phyloP scores from a whole-genome alignment of 2,113 vertebrate species.

The Saguinus imperator region DNA sequence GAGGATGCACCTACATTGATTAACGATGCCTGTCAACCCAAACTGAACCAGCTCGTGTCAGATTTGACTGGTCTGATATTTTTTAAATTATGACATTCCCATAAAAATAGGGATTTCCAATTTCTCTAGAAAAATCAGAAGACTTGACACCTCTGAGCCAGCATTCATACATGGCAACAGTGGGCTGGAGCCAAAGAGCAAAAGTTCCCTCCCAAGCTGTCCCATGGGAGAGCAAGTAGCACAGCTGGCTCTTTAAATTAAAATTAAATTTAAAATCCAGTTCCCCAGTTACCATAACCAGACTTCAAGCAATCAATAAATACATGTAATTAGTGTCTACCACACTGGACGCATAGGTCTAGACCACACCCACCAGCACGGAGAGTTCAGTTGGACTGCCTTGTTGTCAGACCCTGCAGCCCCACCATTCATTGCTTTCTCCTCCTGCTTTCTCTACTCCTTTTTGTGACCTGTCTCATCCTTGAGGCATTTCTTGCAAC shows the following conservation, averaged over 20 bases:
- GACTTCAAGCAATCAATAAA: neutral
- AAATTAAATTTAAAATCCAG: neutral
- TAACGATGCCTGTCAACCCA: neutral
- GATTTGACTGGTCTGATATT: neutral
- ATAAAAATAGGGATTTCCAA: neutral
- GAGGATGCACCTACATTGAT: neutral
- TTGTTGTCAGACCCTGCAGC: neutral
- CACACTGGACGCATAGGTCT: neutral
- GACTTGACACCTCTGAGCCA: neutral
- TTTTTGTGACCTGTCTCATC: neutral
- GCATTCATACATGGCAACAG: no score
- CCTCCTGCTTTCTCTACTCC: no score
- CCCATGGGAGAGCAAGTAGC: neutral
- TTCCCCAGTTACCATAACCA: neutral
- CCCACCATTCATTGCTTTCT: neutral
- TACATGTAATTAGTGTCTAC: neutral
- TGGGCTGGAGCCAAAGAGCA: neutral
- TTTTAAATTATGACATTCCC: neutral
- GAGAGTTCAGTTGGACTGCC: neutral
- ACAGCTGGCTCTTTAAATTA: neutral
- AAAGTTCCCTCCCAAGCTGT: no score
- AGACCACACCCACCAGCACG: neutral
- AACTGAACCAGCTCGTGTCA: neutral
- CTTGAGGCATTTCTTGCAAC: neutral
- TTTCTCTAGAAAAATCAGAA: conserved; percentile 38